Evolutionary conservation across 1,140 invertebrate genomes (phyloP), one percentile per base, ranked within the genome.

Genomic region (Achatina immaculata): DNA sequence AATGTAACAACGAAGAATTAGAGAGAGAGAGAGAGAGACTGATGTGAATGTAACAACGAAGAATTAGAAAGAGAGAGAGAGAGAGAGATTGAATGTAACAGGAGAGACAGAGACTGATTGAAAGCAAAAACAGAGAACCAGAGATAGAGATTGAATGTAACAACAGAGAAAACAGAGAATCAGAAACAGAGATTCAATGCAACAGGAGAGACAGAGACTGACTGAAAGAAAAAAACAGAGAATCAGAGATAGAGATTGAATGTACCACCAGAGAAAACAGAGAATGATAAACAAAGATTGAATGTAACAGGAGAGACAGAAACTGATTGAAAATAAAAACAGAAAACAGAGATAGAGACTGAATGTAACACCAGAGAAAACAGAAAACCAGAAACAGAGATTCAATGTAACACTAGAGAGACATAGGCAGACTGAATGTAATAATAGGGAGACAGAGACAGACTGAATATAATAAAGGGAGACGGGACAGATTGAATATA

Each of bases 381-480:
- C 11, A 51, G 48, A 51, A 24, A 51, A 51, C 11, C 24, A 24
- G 62, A 28, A 65, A 28, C 7, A 19, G 68, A 71, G 68, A 71
- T 6, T 36, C 14, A 71, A 34, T 36, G 68, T 36, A 31, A 72
- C 21, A n/a, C n/a, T n/a, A 14, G 42, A 72, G 38, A 72, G 42
- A 72, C 2, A 72, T 36, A 72, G 69, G n/a, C 7, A 66, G 62
- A 66, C 7, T 11, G 62, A 66, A 24, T 11, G 62, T 11, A 24
- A 66, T 11, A 28, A 66, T 7, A 66, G 62, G n/a, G 62, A 66
- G 62, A 66, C 7, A 66, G 62, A 66, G 62, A 66, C n/a, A 66
- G 62, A 66, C n/a, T 2, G 73, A 42, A 34, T 11, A 31, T 2
- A 7, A n/a, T 28, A 55, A 31, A 55, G n/a, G n/a, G n/a, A n/a